These are phyloP conservation scores for Saccostrea cuccullata DNA, from an alignment of 1,140 invertebrate genomes.

Conservation along the genomic window DNA sequence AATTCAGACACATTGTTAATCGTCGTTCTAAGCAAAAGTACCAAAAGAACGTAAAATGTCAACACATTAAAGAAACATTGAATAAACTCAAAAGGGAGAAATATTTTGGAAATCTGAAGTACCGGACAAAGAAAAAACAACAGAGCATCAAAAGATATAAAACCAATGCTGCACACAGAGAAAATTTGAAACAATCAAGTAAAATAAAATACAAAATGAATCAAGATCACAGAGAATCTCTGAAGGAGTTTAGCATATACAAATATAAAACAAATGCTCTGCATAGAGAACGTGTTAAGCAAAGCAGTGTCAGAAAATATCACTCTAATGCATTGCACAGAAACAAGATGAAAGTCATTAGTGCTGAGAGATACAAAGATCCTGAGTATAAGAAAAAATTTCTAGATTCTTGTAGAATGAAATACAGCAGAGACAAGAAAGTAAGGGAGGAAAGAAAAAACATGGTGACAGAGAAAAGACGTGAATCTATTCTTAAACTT, in stretches of 20 bases:
- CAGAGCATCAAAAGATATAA: not conserved
- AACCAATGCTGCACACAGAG: not conserved
- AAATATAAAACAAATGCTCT: slow-evolving; percentile 6
- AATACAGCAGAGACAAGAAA: not conserved
- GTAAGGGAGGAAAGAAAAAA: not conserved
- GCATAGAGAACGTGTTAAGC: slow-evolving; percentile 18
- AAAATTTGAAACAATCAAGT: not conserved
- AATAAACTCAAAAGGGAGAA: not conserved
- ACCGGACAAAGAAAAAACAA: not conserved
- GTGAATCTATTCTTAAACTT: not conserved
- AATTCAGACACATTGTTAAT: too few species aligned
- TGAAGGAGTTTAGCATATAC: not conserved
- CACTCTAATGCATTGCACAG: not conserved
- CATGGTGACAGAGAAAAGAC: too few species aligned
- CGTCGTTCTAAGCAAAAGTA: too few species aligned
- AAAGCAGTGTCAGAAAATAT: not conserved
- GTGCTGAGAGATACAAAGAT: slow-evolving; percentile 26
- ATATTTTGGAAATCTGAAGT: not conserved
- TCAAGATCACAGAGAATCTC: not conserved
- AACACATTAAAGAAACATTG: not conserved
- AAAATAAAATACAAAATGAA: slow-evolving; percentile 13
- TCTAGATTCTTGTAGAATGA: not conserved
- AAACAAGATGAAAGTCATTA: slow-evolving; percentile 24
- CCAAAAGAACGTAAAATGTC: not conserved
- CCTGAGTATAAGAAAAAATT: not conserved